Evolutionary conservation across 2,888 invertebrate genomes (phyloP), one percentile per base, ranked within the genome.

Genomic region (Oxystoma pomonae): DNA sequence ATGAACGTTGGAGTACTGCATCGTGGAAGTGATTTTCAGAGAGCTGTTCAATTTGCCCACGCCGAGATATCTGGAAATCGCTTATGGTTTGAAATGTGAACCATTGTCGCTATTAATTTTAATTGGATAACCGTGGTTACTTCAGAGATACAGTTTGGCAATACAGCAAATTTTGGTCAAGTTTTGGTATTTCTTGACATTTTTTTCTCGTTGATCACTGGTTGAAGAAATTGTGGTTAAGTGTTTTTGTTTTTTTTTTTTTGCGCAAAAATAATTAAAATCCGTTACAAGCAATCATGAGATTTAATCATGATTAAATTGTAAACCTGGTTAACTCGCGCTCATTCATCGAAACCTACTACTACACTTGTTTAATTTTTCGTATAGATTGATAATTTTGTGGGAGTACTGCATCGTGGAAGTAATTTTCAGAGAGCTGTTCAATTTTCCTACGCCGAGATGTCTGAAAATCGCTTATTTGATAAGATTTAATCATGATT

Each of bases 321-420:
- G n/a, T n/a, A n/a, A n/a, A n/a, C n/a, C n/a, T n/a, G n/a, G n/a
- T n/a, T n/a, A n/a, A n/a, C n/a, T 7, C 12, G 12, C 35, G 3
- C 12, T 35, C 35, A 35, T 7, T 35, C 35, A 35, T 35, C 35
- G 35, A 35, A 35, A 35, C 12, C 3, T 35, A 35, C 35, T 12
- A 35, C 35, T 35, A 12, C 91, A 94, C 73, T 82, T 99, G 19
- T 82, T 99, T 22, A 92, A 92, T 74, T 97, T 98, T 74, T 94
- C 95, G 0, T 93, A 94, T 75, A 94, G 94, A 81, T 86, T 90
- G 16, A 96, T 96, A 81, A 93, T 99, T 67, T 98, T 99, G 0
- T 80, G 99, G 61, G 98, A 98, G 78, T 98, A 99, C 80, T 96
- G 98, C 80, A 96, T 99, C 68, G 95, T 98, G 0, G 99, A 99